Conservation (phyloP, 2,888 invertebrate species). For the Lasioglossum villosulum region DNA sequence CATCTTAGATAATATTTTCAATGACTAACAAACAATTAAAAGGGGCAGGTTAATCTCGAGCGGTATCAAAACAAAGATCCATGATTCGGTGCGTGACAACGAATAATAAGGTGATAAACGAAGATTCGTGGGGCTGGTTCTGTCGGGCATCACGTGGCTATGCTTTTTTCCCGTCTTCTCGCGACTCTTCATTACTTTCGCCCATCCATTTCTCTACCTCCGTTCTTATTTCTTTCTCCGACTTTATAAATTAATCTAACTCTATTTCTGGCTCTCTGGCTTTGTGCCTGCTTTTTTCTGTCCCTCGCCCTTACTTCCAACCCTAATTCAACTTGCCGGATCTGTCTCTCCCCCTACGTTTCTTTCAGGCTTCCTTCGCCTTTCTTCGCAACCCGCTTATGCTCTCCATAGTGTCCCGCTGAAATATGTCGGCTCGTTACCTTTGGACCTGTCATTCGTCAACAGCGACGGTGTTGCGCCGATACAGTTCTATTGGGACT, state of each 20-base stretch:
- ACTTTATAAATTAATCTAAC: constrained; percentile 65
- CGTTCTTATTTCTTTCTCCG: constrained; percentile 47
- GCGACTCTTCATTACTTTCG: constrained; percentile 46
- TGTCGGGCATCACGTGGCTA: constrained; percentile 3
- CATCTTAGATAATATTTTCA: too few relatives aligned
- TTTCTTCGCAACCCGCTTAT: constrained; percentile 22
- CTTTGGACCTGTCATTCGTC: constrained; percentile 2
- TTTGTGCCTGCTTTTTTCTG: constrained; percentile 47
- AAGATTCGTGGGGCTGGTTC: constrained; percentile 8
- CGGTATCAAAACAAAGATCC: constrained; percentile 19
- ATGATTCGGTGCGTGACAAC: not conserved
- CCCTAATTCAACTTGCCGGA: constrained; percentile 52
- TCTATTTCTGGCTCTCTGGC: constrained; percentile 52
- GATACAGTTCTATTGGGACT: not conserved
- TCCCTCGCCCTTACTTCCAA: constrained; percentile 20
- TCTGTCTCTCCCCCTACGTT: constrained; percentile 26
- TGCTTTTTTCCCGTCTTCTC: constrained; percentile 26
- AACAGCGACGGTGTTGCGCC: not conserved
- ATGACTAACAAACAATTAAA: not conserved
- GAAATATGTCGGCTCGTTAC: constrained; percentile 20
- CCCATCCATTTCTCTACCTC: constrained; percentile 50
- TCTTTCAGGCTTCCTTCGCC: constrained; percentile 13
- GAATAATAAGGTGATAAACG: constrained; percentile 38
- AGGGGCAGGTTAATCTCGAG: not conserved
- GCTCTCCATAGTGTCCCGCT: not conserved